These are phyloP conservation scores for Myripristis jacobus DNA, from an alignment of 2,797 vertebrate species.

Conservation along the genomic window DNA sequence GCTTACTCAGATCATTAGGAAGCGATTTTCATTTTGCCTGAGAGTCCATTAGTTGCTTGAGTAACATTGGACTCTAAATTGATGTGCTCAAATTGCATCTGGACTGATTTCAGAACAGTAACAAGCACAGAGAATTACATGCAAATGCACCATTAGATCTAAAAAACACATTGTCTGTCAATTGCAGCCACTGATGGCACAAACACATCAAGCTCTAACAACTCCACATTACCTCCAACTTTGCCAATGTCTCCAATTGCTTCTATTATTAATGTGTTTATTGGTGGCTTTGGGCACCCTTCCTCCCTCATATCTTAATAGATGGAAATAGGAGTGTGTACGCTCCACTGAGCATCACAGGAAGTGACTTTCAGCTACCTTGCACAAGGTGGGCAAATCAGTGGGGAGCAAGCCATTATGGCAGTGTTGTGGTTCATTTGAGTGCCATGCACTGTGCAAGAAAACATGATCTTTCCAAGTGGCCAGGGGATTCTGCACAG, in stretches of 20 bases:
- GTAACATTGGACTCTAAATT: conserved; percentile 80
- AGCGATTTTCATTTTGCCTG: conserved; percentile 83
- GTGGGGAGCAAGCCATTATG: conserved; percentile 83
- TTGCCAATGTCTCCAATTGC: conserved; percentile 57
- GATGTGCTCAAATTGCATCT: conserved; percentile 81
- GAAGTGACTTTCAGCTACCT: conserved; percentile 87
- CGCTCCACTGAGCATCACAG: conserved; percentile 84
- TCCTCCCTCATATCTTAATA: conserved; percentile 86
- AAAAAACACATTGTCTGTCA: conserved; percentile 68
- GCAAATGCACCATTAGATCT: conserved; percentile 78
- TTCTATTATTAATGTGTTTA: conserved; percentile 71
- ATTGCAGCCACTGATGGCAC: conserved; percentile 55
- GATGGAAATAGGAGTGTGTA: conserved; percentile 87
- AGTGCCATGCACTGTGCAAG: conserved; percentile 79
- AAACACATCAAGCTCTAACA: conserved; percentile 58
- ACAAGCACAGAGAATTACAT: conserved; percentile 74
- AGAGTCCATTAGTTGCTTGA: conserved; percentile 83
- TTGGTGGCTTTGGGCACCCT: conserved; percentile 59
- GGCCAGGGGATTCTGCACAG: conserved; percentile 81
- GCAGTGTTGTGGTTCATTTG: conserved; percentile 84
- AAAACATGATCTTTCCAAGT: conserved; percentile 83
- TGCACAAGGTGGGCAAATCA: conserved; percentile 88
- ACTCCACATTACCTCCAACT: conserved; percentile 69
- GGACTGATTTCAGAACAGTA: conserved; percentile 80
- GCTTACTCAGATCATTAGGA: conserved; percentile 84